Base-by-base conservation (phyloP, 2,113 vertebrate species). In the Dromiciops gliroides region DNA sequence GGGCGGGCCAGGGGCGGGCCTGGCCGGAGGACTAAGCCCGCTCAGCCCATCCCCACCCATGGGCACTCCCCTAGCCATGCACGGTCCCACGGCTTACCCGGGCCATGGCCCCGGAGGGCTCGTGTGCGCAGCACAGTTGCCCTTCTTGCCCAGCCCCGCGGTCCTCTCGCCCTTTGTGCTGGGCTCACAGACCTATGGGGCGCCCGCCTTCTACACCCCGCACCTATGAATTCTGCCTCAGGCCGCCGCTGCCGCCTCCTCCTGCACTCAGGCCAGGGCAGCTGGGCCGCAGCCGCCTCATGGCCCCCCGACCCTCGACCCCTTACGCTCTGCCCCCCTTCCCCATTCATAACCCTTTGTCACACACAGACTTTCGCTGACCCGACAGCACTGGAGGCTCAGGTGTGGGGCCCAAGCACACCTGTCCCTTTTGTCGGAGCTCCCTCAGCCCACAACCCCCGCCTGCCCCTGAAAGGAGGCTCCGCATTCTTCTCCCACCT, bases 161-260 rank as follows among this genome's bases (percentile, higher is more conserved):
- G 99, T 99, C 75, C 99, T 99, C 49, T 99, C 99, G 31, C 99
- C 99, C 50, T 99, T 99, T 97, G 99, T 99, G 96, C 97, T 99
- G 97, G 99, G 99, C 93, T 99, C 99, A 8, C 99, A 99, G 99
- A 99, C 99, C 93, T 99, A 99, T 94, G 99, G 99, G 83, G 98
- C 99, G 0, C 99, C 99, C 0, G 99, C 99, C 50, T 99, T 99
- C 98, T 99, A 99, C 98, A 99, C 99, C 91, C 99, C 99, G 90
- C 99, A 99, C 98, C 99, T 99, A 98, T 99, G 99, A 99, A 93
- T 95, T 25, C 75, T 0, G 53, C 51, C 37, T 28, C 89, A 0
- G 28, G 92, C 31, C 60, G 26, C 92, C 90, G 91, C 96, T 60
- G 89, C 96, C 51, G 53, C 95, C 92, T 91, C 94, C 93, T 16